Evolutionary conservation across 92 coral and sea anemone genomes (phyloP).

Genomic region (Umimayanthus chanpuru): DNA sequence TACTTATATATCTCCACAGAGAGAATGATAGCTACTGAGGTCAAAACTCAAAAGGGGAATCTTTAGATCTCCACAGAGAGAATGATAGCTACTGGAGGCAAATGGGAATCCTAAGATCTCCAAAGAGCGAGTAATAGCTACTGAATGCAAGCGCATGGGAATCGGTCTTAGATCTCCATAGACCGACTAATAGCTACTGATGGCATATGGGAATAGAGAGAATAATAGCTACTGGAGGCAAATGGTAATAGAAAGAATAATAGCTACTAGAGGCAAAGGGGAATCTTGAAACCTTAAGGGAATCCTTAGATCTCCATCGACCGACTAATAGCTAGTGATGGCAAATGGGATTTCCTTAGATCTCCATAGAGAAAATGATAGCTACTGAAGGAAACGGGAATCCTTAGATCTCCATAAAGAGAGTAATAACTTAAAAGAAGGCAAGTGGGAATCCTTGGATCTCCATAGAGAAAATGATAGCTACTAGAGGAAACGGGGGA

Average conservation of each 20-base stretch:
- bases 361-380: too few species aligned
- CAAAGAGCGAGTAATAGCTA: background rate
- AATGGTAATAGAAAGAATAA: too few species aligned
- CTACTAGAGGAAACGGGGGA: too few species aligned
- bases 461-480: too few species aligned
- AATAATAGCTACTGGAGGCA: background rate
- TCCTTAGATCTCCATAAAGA: too few species aligned
- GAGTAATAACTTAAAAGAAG: too few species aligned
- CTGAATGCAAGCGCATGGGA: background rate
- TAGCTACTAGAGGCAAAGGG: background rate
- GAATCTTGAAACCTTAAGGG: too few species aligned
- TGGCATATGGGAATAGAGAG: background rate
- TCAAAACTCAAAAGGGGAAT: background rate
- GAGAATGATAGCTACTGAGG: background rate
- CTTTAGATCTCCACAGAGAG: background rate
- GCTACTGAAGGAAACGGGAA: too few species aligned
- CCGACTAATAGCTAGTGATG: too few species aligned
- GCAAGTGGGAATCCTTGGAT: too few species aligned
- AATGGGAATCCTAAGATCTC: background rate
- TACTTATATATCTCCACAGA: background rate
- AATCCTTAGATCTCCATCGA: too few species aligned
- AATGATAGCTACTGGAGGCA: background rate
- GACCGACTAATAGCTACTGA: background rate
- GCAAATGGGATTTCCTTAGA: too few species aligned
- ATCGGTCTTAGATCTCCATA: background rate